Evolutionary conservation across 2,113 vertebrate species (phyloP).

Genomic region (Eubucco bourcierii): DNA sequence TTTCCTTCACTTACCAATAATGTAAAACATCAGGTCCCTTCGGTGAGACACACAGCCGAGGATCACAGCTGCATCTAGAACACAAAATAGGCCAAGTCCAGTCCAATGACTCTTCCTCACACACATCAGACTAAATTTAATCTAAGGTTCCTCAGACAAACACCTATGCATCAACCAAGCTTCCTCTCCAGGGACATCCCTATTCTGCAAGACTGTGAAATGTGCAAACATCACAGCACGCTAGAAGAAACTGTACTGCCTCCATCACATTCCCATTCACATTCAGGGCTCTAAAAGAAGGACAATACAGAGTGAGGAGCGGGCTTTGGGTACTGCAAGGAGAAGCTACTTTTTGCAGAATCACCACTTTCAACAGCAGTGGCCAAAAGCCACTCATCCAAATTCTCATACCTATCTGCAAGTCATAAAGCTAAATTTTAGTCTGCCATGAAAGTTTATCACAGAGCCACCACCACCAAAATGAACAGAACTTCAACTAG

Average conservation of each 20-base stretch:
- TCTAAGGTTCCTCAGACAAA: neutral
- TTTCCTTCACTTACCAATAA: conserved; percentile 91
- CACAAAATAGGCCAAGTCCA: conserved; percentile 86
- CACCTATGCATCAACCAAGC: neutral
- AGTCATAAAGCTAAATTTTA: neutral
- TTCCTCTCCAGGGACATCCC: neutral
- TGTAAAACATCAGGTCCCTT: conserved; percentile 99
- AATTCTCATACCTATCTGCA: neutral
- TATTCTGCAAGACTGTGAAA: neutral
- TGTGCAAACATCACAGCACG: neutral
- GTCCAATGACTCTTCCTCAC: conserved; percentile 71
- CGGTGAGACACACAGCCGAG: conserved; percentile 87
- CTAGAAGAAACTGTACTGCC: neutral
- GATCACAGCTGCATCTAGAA: conserved; percentile 82
- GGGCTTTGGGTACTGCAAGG: neutral
- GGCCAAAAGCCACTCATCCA: neutral
- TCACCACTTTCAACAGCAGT: neutral
- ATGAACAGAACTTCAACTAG: neutral
- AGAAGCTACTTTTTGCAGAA: neutral
- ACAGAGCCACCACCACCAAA: conserved; percentile 12
- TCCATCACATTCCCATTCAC: neutral
- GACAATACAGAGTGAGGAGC: neutral
- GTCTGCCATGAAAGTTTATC: neutral
- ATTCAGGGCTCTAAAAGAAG: neutral
- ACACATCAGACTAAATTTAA: conserved; percentile 9